These are phyloP conservation scores for Thaleichthys pacificus DNA, from an alignment of 2,797 vertebrate genomes.

Conservation along the genomic window DNA sequence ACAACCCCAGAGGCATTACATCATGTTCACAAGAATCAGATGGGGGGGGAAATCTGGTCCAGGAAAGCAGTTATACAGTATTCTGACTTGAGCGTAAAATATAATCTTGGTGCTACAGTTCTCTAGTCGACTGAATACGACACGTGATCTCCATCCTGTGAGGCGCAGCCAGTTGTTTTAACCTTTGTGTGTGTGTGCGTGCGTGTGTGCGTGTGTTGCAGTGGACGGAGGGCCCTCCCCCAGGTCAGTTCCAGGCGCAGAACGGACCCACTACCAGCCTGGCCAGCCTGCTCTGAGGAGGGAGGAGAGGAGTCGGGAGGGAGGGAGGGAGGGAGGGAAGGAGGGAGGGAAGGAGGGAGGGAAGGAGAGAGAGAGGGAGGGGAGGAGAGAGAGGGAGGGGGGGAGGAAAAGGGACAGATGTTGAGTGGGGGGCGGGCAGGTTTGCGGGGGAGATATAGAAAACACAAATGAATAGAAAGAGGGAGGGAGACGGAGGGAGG, in stretches of 20 bases:
- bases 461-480: background rate
- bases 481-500: background rate
- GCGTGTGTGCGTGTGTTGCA: conserved; percentile 51
- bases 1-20: too few species aligned
- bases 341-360: background rate
- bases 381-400: background rate
- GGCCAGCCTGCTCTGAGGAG: conserved; percentile 83
- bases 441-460: background rate
- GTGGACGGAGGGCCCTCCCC: conserved; percentile 88
- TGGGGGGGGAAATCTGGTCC: too few species aligned
- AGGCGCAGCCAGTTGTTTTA: too few species aligned
- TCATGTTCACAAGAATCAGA: too few species aligned
- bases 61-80: too few species aligned
- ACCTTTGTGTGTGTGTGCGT: background rate
- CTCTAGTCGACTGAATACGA: too few species aligned
- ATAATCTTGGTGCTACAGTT: too few species aligned
- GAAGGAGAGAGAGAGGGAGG: background rate
- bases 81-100: too few species aligned
- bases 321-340: background rate
- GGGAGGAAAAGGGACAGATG: background rate
- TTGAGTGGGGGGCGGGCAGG: background rate
- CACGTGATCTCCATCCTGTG: too few species aligned
- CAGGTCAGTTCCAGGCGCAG: conserved; percentile 87
- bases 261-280: conserved; percentile 89
- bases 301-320: background rate